A percentile compares a stretch with the other conserved stretches of the same genome.
These are phyloP conservation scores for Nymphalis polychloros DNA, from an alignment of 2,888 invertebrate species.

Conservation along the genomic window DNA sequence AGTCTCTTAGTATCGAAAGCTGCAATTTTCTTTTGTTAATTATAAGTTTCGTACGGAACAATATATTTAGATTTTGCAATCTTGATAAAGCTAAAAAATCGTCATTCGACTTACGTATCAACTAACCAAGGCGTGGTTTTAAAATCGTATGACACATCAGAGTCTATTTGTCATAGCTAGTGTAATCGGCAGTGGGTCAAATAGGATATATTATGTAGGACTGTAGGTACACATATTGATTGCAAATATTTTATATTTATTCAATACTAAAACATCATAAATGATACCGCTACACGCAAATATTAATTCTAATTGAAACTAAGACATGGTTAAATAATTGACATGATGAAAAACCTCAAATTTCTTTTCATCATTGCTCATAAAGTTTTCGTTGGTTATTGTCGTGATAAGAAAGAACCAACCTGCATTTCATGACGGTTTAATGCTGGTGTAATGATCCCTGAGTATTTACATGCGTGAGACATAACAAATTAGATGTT, in stretches of 20 bases:
- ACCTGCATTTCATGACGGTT: no score
- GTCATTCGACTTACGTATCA: no score
- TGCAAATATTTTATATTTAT: conserved; percentile 3
- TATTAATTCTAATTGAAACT: not conserved
- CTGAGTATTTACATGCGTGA: no score
- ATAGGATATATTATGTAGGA: not conserved
- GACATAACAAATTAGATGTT: no score
- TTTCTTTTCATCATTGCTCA: no score
- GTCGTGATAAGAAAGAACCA: no score
- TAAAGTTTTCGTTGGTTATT: no score
- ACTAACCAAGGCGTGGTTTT: conserved; percentile 5
- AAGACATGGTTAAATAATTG: no score
- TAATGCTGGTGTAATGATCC: no score
- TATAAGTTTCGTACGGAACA: not conserved
- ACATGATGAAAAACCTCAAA: no score
- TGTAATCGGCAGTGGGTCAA: conserved; percentile 18
- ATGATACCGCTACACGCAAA: not conserved
- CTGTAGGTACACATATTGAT: not conserved
- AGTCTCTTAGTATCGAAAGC: not conserved
- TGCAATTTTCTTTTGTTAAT: not conserved
- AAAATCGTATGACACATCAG: conserved; percentile 13
- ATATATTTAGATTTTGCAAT: not conserved
- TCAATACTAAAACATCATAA: not conserved
- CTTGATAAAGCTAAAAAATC: no score
- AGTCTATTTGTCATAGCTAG: conserved; percentile 21